Evolutionary conservation across 2,888 invertebrate genomes (phyloP), one percentile per base, ranked within the genome.

Genomic region (Pristionchus entomophagus): DNA sequence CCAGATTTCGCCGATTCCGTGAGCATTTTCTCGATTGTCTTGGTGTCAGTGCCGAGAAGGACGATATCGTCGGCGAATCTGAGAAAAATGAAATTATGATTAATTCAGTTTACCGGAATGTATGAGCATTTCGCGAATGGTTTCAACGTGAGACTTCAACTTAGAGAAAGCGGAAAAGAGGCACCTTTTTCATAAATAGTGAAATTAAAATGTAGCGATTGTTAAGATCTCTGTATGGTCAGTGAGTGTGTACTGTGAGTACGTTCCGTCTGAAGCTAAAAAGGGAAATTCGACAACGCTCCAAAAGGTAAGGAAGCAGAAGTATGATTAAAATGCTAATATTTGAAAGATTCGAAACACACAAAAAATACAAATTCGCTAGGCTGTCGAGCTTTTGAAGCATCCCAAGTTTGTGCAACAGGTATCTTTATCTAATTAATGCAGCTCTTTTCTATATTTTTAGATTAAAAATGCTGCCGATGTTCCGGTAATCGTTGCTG

Each of bases 401-500:
- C 32, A 35, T 32, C 69, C 69, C 17, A 35, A 2, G 22, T 69
- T 69, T 22, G 22, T 19, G 32, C 8, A 32, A 10, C 69, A 69
- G 35, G 69, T 69, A 69, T n/a, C n/a, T n/a, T n/a, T n/a, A n/a
- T n/a, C n/a, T n/a, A n/a, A n/a, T n/a, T n/a, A n/a, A n/a, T n/a
- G n/a, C n/a, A 2, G n/a, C 26, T 4, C 3, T 14, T 53, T 53
- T 19, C 14, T 17, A 3, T 17, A 17, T 53, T 3, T 17, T 19
- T 8, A 56, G 56, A 56, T 56, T 14, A 56, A 56, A n/a, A 56
- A 78, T 8, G 17, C 89, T 2, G 69, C 86, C 10, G 51, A 65
- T 8, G 35, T 81, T 17, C 90, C 89, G 22, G 38, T 89, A 12
- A 88, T 90, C 45, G 89, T 90, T 14, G 87, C 84, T 6, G 91